phyloP scores from a whole-genome alignment of 1,140 invertebrate genomes.

The Trichoplusia ni region DNA sequence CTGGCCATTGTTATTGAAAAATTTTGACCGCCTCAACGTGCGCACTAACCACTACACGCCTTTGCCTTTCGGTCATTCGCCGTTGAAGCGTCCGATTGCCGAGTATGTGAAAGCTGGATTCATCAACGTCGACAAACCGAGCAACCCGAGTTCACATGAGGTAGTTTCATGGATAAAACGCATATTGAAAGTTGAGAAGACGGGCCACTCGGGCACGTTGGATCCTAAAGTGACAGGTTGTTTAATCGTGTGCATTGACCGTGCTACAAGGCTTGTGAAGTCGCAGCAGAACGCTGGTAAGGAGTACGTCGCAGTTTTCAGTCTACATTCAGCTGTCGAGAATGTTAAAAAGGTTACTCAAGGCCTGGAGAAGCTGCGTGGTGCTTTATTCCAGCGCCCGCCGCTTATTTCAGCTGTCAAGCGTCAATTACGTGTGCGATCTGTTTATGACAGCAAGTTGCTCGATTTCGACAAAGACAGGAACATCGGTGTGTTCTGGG shows the following conservation, averaged over 20 bases:
- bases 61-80: conserved; percentile 94
- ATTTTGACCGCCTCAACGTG: conserved; percentile 97
- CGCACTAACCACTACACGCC: conserved; percentile 98
- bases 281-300: conserved; percentile 99
- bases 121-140: conserved; percentile 99
- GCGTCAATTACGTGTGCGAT: conserved; percentile 96
- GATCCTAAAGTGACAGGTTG: conserved; percentile 98
- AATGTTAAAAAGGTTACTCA: conserved; percentile 90
- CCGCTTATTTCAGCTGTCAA: conserved; percentile 99
- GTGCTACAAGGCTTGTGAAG: conserved; percentile 97
- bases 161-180: conserved; percentile 99
- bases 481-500: conserved; percentile 98
- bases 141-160: conserved; percentile 99
- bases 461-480: conserved; percentile 94
- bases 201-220: conserved; percentile 99
- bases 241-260: conserved; percentile 98
- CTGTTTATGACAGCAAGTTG: conserved; percentile 97
- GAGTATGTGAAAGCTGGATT: conserved; percentile 97
- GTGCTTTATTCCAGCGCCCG: conserved; percentile 98
- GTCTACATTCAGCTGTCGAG: conserved; percentile 94
- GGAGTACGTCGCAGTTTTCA: conserved; percentile 98
- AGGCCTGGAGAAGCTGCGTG: conserved; percentile 93
- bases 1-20: conserved; percentile 98
- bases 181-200: conserved; percentile 98
- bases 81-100: conserved; percentile 92